Evolutionary conservation across 2,113 vertebrate species (phyloP), one percentile per base, ranked within the genome.

Genomic region (Platysteira castanea): DNA sequence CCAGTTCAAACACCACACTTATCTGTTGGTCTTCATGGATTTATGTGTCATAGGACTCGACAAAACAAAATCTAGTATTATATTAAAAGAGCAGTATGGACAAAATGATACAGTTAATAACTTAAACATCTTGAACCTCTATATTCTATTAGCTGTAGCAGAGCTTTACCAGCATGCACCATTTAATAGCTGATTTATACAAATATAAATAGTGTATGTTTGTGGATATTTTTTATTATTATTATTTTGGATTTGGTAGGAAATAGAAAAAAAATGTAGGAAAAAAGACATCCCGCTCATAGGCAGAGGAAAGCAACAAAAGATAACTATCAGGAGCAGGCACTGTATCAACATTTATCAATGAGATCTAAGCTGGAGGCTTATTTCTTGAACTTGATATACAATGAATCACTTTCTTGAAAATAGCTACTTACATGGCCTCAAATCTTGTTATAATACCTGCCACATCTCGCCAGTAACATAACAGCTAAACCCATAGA

Each of bases 371-470:
- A 56, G 7, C 17, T 73, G 46, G 22, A 90, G 50, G 50, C 24
- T 91, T 87, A n/a, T 77, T 89, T 91, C 52, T 89, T 89, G 31
- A 75, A 59, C 47, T 44, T 75, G 28, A 59, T 87, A 27, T 11
- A 21, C 11, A 61, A 77, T 69, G 11, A 78, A 73, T 50, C 37
- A 39, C 27, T 85, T 84, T 22, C 39, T 63, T 60, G 71, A 84
- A 87, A 87, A 67, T 12, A 24, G 6, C 63, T 75, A 39, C 23
- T 84, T 89, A 59, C 20, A 24, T 17, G 18, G 16, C 17, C 27
- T 84, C 81, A 79, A 78, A 71, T 93, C 35, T 75, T 81, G 42
- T 39, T 74, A 59, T 20, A 60, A 35, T 21, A 68, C 15, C 22
- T 50, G 20, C 7, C 20, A 17, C 7, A 27, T 52, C 27, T 47